Base-by-base conservation (phyloP, 2,888 invertebrate species). In the Melitaea athalia region DNA sequence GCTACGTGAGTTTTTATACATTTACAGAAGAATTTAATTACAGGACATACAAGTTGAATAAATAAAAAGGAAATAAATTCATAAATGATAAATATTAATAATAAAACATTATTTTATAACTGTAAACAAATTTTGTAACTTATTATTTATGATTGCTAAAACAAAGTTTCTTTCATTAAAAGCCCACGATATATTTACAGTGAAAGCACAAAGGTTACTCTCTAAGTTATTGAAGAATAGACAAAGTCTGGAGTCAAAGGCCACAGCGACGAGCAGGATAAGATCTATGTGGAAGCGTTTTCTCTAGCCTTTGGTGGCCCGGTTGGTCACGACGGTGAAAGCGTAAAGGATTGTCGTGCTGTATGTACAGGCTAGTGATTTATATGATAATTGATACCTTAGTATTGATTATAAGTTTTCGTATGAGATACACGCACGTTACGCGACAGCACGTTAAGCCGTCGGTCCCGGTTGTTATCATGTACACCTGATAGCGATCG, bases 231-330 rank as follows among this genome's bases (percentile, higher is more conserved):
- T 55, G 64, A 67, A 50, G 50, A 63, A 65, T 60, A 15, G 60
- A 67, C 64, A 68, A 69, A 62, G 60, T 45, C 49, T 33, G 59
- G 64, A 72, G 83, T 79, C 84, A 82, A 75, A 82, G 87, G 85
- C 87, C 84, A 77, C 60, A 70, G 80, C 78, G 85, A 86, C 86
- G 57, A 33, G 55, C 33, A 38, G n/a, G n/a, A 42, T 42, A 38
- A 15, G 57, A 57, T 57, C 57, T 57, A 53, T 50, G 52, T 33
- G 17, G 67, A 55, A 59, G 50, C 24, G 31, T 66, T 87, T 85
- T 87, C 88, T 83, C 86, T 88, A 87, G 82, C 89, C 87, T 88
- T 86, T 84, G 76, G 73, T 42, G 15, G 42, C 38, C 14, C n/a
- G 76, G 78, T 15, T 57, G 57, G 81, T 79, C 79, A 80, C 78